Evolutionary conservation across 2,113 vertebrate genomes (phyloP).

Genomic region (Megaptera novaeangliae): DNA sequence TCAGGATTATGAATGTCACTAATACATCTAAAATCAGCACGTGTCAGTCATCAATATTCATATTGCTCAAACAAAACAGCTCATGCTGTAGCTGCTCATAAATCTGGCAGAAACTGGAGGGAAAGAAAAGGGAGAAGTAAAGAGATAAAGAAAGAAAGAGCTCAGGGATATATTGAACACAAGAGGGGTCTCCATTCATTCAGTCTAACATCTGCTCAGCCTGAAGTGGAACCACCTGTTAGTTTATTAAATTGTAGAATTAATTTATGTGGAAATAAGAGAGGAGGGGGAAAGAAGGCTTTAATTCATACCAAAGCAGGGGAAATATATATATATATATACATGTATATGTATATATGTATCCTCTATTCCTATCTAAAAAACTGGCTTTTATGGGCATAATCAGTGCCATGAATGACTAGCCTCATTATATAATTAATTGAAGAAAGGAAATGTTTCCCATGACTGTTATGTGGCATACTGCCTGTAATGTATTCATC

Average conservation of each 20-base stretch:
- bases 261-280: conserved; percentile 81
- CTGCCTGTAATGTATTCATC: not conserved
- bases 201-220: conserved; percentile 80
- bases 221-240: conserved; percentile 86
- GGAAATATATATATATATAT: not conserved
- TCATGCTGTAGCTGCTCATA: conserved; percentile 75
- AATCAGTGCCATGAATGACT: not conserved
- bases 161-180: conserved; percentile 66
- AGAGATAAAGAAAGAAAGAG: conserved; percentile 76
- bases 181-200: conserved; percentile 75
- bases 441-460: conserved; percentile 50
- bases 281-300: conserved; percentile 53
- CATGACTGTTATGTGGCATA: accelerated
- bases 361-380: conserved; percentile 56
- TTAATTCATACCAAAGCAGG: conserved; percentile 55
- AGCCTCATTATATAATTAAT: conserved; percentile 36
- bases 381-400: conserved; percentile 23
- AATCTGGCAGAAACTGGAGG: conserved; percentile 74
- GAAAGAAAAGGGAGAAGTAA: conserved; percentile 51
- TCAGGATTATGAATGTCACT: conserved; percentile 71
- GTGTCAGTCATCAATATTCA: conserved; percentile 79
- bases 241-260: conserved; percentile 82
- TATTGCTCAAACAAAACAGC: conserved; percentile 74
- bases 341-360: too few species aligned
- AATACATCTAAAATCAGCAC: conserved; percentile 73